Evolutionary conservation across 2,113 vertebrate genomes (phyloP).

Genomic region (Dasypus novemcinctus): DNA sequence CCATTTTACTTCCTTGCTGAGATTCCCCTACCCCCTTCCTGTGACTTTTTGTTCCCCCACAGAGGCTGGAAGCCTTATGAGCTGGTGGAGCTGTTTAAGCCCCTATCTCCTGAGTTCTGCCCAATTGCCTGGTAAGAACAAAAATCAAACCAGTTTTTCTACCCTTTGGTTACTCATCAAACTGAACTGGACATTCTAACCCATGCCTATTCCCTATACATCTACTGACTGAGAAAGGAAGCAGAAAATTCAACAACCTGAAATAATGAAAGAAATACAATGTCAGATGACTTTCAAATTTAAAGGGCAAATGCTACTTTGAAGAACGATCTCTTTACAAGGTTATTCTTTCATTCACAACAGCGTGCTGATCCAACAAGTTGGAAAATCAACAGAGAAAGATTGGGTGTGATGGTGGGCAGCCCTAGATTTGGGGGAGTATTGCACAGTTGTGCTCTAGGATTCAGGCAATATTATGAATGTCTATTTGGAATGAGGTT

Average conservation of each 20-base stretch:
- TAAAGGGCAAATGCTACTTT: slow-evolving; percentile 66
- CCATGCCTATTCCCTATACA: background rate
- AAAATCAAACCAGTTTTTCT: background rate
- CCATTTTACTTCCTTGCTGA: background rate
- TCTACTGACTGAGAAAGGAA: background rate
- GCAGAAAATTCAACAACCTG: slow-evolving; percentile 43
- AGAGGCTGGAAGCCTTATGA: background rate
- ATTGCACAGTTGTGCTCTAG: background rate
- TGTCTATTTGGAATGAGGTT: background rate
- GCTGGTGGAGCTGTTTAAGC: background rate
- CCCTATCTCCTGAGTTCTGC: background rate
- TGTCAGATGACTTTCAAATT: slow-evolving; percentile 44
- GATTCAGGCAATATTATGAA: background rate
- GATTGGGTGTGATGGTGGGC: background rate
- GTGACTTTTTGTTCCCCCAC: background rate
- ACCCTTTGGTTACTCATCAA: background rate
- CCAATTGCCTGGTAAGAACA: background rate
- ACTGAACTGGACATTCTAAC: background rate
- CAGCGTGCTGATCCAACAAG: background rate
- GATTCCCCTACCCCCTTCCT: rapidly evolving
- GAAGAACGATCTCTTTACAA: slow-evolving; percentile 56
- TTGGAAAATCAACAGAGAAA: background rate
- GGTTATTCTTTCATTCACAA: background rate
- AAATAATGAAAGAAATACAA: slow-evolving; percentile 47
- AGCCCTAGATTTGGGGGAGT: background rate